These are phyloP conservation scores for Ageneiosus marmoratus DNA, from an alignment of 2,113 vertebrate species.

Conservation along the genomic window DNA sequence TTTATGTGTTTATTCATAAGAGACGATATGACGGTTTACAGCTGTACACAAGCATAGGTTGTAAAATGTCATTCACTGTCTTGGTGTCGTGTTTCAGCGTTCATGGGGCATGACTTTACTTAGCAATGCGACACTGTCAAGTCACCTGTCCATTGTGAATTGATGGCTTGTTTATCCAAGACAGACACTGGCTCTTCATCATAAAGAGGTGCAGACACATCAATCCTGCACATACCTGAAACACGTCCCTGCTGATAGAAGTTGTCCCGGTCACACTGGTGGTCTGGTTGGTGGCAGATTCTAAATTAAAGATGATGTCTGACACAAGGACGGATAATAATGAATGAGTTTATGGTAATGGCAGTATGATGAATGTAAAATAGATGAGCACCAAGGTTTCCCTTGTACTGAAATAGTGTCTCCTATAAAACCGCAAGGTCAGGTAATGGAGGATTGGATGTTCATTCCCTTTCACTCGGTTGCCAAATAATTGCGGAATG, in stretches of 20 bases:
- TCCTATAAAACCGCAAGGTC: slow-evolving; percentile 21
- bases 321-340: slow-evolving; percentile 32
- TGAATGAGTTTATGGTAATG: slow-evolving; percentile 41
- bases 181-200: slow-evolving; percentile 34
- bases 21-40: not conserved
- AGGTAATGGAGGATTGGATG: not conserved
- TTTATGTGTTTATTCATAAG: not conserved
- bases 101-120: slow-evolving; percentile 17
- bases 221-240: slow-evolving; percentile 42
- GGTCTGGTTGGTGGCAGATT: slow-evolving; percentile 17
- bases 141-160: slow-evolving; percentile 32
- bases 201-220: slow-evolving; percentile 37
- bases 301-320: slow-evolving; percentile 21
- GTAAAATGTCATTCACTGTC: slow-evolving; percentile 7
- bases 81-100: slow-evolving; percentile 12
- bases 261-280: slow-evolving; percentile 18
- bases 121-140: slow-evolving; percentile 1
- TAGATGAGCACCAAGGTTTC: slow-evolving; percentile 7
- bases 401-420: not conserved
- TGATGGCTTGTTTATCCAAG: slow-evolving; percentile 25
- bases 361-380: slow-evolving; percentile 16
- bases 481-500: slow-evolving; percentile 43
- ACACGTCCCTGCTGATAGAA: slow-evolving; percentile 29
- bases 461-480: slow-evolving; percentile 1
- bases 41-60: not conserved